Conservation (phyloP, 1,140 invertebrate species). For the Pentalonia nigronervosa region DNA sequence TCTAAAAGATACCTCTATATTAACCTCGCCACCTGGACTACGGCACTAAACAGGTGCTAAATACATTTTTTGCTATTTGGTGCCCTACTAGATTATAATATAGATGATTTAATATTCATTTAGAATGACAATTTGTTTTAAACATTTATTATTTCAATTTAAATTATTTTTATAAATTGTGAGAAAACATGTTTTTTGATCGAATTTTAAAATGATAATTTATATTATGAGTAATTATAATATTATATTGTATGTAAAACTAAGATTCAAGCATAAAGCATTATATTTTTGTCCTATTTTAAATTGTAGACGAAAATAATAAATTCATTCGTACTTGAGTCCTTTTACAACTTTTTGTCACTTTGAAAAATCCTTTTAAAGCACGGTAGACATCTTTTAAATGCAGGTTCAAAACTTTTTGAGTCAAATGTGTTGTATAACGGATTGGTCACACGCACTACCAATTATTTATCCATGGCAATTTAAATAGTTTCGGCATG, state of each 20-base stretch:
- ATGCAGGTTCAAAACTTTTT: neutral
- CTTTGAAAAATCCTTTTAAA: neutral
- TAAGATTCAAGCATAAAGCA: neutral
- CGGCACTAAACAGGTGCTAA: too few species aligned
- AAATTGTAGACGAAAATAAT: neutral
- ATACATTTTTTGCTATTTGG: too few species aligned
- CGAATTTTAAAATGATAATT: neutral
- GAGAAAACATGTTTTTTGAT: neutral
- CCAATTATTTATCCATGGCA: neutral
- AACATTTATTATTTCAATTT: too few species aligned
- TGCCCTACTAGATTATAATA: too few species aligned
- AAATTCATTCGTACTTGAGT: neutral
- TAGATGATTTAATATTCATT: too few species aligned
- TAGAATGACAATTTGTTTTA: too few species aligned
- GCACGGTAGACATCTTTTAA: neutral
- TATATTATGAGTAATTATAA: neutral
- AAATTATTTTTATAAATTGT: too few species aligned
- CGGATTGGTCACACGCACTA: neutral
- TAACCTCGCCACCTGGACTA: too few species aligned
- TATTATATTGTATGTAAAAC: neutral
- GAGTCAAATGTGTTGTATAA: neutral
- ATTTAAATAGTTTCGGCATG: neutral
- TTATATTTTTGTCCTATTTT: neutral
- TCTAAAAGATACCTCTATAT: too few species aligned
- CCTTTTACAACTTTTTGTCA: neutral